phyloP scores from a whole-genome alignment of 1,140 invertebrate species.

The Drosophila grimshawi region DNA sequence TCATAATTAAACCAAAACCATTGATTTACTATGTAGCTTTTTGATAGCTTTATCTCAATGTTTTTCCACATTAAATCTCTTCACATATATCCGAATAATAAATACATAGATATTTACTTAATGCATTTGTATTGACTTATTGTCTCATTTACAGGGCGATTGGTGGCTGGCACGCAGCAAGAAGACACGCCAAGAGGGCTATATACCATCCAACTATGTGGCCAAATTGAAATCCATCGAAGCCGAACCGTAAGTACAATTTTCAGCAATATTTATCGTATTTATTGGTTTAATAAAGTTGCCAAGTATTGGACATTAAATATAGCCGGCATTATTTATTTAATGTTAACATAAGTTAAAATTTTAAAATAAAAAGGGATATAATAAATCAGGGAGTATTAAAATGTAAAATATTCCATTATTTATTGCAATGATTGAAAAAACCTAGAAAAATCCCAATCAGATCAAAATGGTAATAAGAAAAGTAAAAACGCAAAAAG shows the following conservation, averaged over 20 bases:
- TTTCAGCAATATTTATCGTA: too few relatives aligned
- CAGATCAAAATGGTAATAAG: too few relatives aligned
- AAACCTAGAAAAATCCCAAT: too few relatives aligned
- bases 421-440: too few relatives aligned
- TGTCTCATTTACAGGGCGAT: constrained; percentile 89
- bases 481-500: too few relatives aligned
- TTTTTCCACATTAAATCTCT: constrained; percentile 4
- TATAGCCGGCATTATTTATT: too few relatives aligned
- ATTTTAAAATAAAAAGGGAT: too few relatives aligned
- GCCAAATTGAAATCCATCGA: constrained; percentile 99
- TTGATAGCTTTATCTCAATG: constrained; percentile 22
- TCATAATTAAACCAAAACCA: constrained; percentile 25
- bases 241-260: constrained; percentile 97
- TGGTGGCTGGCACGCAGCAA: constrained; percentile 99
- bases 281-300: neutral
- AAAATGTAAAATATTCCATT: too few relatives aligned
- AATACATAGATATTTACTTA: neutral
- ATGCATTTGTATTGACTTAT: constrained; percentile 21
- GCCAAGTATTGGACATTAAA: too few relatives aligned
- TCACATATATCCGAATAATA: constrained; percentile 8
- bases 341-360: too few relatives aligned
- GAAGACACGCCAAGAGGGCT: constrained; percentile 97
- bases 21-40: constrained; percentile 21
- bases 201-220: constrained; percentile 99
- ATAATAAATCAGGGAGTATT: too few relatives aligned